These are phyloP conservation scores for Phengaris alcon DNA, from an alignment of 2,888 invertebrate genomes.

Conservation along the genomic window DNA sequence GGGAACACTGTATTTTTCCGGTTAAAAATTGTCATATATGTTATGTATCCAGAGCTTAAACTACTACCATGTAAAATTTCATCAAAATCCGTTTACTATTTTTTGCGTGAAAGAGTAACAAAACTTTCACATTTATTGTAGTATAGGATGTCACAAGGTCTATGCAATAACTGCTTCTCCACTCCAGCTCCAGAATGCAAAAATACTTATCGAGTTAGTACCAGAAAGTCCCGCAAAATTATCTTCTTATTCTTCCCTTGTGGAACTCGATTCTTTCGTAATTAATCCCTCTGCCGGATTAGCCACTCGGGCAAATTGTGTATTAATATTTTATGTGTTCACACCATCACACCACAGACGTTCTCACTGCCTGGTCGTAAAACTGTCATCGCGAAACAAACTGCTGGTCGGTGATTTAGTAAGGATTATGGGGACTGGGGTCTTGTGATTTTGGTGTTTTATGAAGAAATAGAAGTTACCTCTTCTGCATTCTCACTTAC, in stretches of 20 bases:
- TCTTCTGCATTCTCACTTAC: no score
- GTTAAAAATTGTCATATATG: no score
- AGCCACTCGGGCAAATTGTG: constrained; percentile 78
- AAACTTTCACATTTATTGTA: no score
- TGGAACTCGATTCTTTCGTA: constrained; percentile 40
- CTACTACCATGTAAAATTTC: no score
- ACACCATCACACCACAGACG: constrained; percentile 50
- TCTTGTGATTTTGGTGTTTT: background rate
- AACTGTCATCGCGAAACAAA: constrained; percentile 75
- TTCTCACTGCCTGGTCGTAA: constrained; percentile 49
- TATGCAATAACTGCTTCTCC: no score
- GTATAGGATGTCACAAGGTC: no score
- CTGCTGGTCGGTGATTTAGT: constrained; percentile 74
- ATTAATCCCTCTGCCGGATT: constrained; percentile 66
- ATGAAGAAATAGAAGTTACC: background rate
- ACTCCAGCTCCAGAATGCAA: no score
- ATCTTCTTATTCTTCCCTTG: constrained; percentile 4
- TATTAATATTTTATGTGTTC: constrained; percentile 78
- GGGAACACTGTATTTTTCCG: no score
- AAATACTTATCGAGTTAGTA: no score
- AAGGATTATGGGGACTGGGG: constrained; percentile 54
- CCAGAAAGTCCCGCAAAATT: background rate
- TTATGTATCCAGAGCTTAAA: no score
- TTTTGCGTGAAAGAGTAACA: no score
- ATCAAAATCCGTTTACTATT: no score